Evolutionary conservation across 2,888 invertebrate species (phyloP), one percentile per base, ranked within the genome.

Genomic region (Onthophagus sagittarius): DNA sequence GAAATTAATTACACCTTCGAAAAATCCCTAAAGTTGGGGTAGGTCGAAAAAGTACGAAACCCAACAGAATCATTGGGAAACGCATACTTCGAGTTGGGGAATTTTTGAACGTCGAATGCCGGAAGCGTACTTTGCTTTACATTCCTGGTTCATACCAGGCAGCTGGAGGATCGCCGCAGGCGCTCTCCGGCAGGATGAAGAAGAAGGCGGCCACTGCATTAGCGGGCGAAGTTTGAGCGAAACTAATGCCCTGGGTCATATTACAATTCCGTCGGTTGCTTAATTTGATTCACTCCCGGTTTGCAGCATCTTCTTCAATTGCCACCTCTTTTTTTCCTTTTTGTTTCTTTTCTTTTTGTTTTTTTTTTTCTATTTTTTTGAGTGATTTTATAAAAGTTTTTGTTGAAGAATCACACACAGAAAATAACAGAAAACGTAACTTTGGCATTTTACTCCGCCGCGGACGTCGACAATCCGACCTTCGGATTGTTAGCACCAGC

Each of bases 181-280:
- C 67, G 67, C 15, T 31, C 23, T 64, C n/a, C 64, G 15, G 39
- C 39, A 53, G 39, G 11, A 53, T 53, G 39, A 53, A 67, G 23
- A 32, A 67, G 67, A n/a, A 31, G 31, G 67, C 32, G 31, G 23
- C 67, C 67, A 9, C 71, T 75, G 74, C 74, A 75, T 75, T 75
- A 75, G 72, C 70, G 67, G 70, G 32, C 23, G 71, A 33, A 73
- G 73, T 73, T 73, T 67, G 67, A 14, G 67, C 39, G 39, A 53
- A 53, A 53, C 39, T 53, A 31, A 63, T 39, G 71, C 73, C 67
- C 31, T 2, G 62, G 73, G 71, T 62, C 33, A 32, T 15, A 31
- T 73, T 71, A 31, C 71, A 65, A 73, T 67, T 73, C 73, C 70
- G 67, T 23, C 31, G 32, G 70, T 62, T 73, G 62, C 65, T 65